These are phyloP conservation scores for Ditula angustiorana DNA, from an alignment of 2,888 invertebrate genomes.

Conservation along the genomic window DNA sequence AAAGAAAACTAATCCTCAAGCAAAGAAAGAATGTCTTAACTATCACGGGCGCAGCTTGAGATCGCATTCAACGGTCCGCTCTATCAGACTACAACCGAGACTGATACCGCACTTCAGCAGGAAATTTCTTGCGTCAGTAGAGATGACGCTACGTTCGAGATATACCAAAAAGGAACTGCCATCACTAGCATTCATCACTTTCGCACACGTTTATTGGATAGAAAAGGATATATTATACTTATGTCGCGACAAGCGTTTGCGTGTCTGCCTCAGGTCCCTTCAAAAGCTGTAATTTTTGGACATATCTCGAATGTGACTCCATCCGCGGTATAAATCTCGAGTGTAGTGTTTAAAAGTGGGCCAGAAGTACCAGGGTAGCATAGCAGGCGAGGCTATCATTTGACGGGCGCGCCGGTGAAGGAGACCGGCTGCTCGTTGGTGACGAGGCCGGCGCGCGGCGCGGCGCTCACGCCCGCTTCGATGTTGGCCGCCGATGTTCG, in stretches of 20 bases:
- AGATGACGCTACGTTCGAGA: too few relatives aligned
- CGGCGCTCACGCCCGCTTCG: constrained; percentile 78
- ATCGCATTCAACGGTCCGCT: neutral
- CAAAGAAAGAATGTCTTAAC: neutral
- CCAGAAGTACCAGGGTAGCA: constrained; percentile 51
- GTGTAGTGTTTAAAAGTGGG: neutral
- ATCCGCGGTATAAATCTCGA: too few relatives aligned
- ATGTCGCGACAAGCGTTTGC: too few relatives aligned
- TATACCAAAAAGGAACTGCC: too few relatives aligned
- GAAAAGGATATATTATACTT: too few relatives aligned
- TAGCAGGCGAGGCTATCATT: constrained; percentile 52
- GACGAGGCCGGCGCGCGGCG: constrained; percentile 91
- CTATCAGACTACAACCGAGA: neutral
- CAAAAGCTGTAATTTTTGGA: too few relatives aligned
- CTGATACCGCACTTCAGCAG: too few relatives aligned
- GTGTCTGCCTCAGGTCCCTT: too few relatives aligned
- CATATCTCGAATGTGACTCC: too few relatives aligned
- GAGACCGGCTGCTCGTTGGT: constrained; percentile 93
- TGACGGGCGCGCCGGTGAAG: constrained; percentile 88
- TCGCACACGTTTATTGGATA: too few relatives aligned
- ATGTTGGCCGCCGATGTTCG: constrained; percentile 87
- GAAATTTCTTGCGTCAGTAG: too few relatives aligned
- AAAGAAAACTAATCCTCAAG: neutral
- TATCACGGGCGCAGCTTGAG: constrained; percentile 3
- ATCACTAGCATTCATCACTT: too few relatives aligned